These are phyloP conservation scores for Hemistola chrysoprasaria DNA, from an alignment of 2,888 invertebrate species.

Conservation along the genomic window DNA sequence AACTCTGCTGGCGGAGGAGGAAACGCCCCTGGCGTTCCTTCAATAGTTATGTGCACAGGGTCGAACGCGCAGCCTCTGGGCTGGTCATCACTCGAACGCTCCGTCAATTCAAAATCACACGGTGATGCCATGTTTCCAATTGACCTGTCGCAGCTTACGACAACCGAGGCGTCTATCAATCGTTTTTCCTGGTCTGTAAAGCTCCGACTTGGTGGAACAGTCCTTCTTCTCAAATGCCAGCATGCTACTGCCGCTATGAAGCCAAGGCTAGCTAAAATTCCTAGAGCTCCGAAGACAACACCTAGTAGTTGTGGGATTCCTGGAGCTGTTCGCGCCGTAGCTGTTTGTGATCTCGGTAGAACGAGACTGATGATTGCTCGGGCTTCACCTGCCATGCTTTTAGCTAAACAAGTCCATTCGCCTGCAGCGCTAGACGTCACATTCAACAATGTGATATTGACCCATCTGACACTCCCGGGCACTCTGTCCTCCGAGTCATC, in stretches of 20 bases:
- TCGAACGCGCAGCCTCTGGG: slow-evolving; percentile 77
- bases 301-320: slow-evolving; percentile 88
- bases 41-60: slow-evolving; percentile 84
- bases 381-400: slow-evolving; percentile 84
- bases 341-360: slow-evolving; percentile 84
- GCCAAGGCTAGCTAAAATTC: slow-evolving; percentile 86
- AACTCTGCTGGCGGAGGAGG: slow-evolving; percentile 80
- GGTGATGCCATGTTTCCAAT: slow-evolving; percentile 85
- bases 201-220: slow-evolving; percentile 85
- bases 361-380: slow-evolving; percentile 83
- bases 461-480: slow-evolving; percentile 84
- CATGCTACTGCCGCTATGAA: slow-evolving; percentile 76
- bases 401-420: slow-evolving; percentile 91
- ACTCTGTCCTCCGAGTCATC: slow-evolving; percentile 70
- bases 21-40: slow-evolving; percentile 76
- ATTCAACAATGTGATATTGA: slow-evolving; percentile 91
- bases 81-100: slow-evolving; percentile 69
- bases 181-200: slow-evolving; percentile 95
- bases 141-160: slow-evolving; percentile 84
- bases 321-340: slow-evolving; percentile 89
- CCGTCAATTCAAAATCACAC: slow-evolving; percentile 76
- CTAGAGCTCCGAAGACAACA: slow-evolving; percentile 88
- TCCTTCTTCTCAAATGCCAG: slow-evolving; percentile 87
- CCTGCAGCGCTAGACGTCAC: slow-evolving; percentile 92
- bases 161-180: slow-evolving; percentile 88